Percentiles rank a stretch among this genome's conserved stretches.
phyloP scores from a whole-genome alignment of 64 coral and sea anemone species.

The Hydrozoanthus tunicans region DNA sequence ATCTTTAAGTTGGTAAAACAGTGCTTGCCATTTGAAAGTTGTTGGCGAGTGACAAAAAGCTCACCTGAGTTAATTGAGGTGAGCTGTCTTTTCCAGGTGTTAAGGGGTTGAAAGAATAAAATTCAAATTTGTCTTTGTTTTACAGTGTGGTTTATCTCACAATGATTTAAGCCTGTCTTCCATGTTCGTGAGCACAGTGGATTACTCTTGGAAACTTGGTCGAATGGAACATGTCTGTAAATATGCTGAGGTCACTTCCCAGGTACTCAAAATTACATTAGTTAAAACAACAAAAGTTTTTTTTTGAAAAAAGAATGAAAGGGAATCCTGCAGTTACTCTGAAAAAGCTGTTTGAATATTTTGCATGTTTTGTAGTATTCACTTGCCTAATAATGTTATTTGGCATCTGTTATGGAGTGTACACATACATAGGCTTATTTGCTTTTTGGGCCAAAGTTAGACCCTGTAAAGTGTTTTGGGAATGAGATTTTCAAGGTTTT shows the following conservation, averaged over 20 bases:
- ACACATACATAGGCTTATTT: no score
- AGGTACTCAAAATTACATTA: conserved; percentile 46
- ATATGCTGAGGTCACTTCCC: conserved; percentile 65
- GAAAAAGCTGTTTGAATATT: no score
- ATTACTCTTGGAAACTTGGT: conserved; percentile 89
- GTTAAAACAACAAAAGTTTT: not conserved
- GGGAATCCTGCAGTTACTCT: no score
- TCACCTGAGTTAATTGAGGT: no score
- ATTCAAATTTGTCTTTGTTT: not conserved
- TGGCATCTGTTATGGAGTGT: not conserved
- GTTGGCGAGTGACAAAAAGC: no score
- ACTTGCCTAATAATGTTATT: no score
- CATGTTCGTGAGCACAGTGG: conserved; percentile 84
- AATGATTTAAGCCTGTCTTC: conserved; percentile 89
- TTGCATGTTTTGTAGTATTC: no score
- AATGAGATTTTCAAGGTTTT: no score
- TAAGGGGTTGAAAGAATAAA: not conserved
- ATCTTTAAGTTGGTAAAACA: no score
- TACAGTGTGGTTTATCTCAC: conserved; percentile 89
- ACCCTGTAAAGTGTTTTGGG: no score
- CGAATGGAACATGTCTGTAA: conserved; percentile 89
- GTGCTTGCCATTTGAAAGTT: no score
- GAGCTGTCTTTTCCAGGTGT: not conserved
- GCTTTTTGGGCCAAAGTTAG: no score
- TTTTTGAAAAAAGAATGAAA: not conserved